These are phyloP conservation scores for Lasioglossum marginatum DNA, from an alignment of 2,888 invertebrate genomes.

Conservation along the genomic window DNA sequence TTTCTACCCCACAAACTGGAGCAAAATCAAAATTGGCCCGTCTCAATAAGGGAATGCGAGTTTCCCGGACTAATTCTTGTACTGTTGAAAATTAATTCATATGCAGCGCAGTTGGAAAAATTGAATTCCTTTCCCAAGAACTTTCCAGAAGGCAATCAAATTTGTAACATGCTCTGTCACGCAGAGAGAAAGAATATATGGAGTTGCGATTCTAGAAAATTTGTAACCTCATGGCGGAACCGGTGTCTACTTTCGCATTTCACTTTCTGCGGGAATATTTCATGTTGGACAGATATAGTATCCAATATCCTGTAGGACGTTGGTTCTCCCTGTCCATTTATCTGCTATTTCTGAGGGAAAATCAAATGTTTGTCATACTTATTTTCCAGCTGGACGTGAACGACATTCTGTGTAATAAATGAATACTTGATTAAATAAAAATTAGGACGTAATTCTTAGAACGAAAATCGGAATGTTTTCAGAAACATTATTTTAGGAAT, in stretches of 20 bases:
- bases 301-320: neutral
- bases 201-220: neutral
- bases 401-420: neutral
- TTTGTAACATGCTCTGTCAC: neutral
- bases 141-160: neutral
- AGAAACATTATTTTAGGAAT: too few species aligned
- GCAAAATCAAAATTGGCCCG: too few species aligned
- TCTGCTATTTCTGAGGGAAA: neutral
- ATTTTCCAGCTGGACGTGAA: neutral
- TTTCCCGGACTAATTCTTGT: too few species aligned
- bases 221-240: neutral
- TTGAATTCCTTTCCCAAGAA: neutral
- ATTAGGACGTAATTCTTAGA: too few species aligned
- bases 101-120: neutral
- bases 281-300: constrained; percentile 5
- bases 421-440: neutral
- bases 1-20: neutral
- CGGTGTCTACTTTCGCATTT: neutral
- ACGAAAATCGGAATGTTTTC: too few species aligned
- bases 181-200: neutral
- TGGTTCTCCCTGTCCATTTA: neutral
- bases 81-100: neutral
- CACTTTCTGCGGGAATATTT: neutral
- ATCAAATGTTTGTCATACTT: neutral
- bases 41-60: too few species aligned